Base-by-base conservation (phyloP, 2,113 vertebrate genomes). In the Leptodactylus fuscus region DNA sequence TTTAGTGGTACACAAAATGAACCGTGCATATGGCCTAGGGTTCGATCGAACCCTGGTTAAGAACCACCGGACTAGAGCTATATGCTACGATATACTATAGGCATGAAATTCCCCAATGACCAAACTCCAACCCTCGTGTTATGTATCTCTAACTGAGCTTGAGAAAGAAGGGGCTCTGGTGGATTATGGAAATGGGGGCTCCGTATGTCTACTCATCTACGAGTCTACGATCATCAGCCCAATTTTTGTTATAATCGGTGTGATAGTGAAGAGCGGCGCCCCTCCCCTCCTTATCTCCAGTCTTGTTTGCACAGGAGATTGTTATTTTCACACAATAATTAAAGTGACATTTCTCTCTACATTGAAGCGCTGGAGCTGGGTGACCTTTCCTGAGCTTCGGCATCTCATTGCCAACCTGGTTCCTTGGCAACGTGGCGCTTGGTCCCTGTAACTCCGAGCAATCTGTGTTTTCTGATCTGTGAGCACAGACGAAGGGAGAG, bases 261-360 rank as follows among this genome's bases (percentile, higher is more conserved):
- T 44, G 41, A 69, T 22, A 4, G 32, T 22, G 34, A 67, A 34
- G 32, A 22, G 27, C 29, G 15, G 27, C 62, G 29, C 62, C 15
- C 16, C 29, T 18, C 18, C 62, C 15, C 38, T 48, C n/a, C 11
- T 49, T 75, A 49, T 49, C 73, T 49, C 44, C 73, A 10, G 22
- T 62, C 53, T 44, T 62, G 77, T 80, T 80, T 80, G 77, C 77
- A 80, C 77, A 80, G 13, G 53, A 41, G 53, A 80, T 80, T 80
- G 77, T 80, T 62, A 58, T 44, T 41, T 58, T 24, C 77, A 62
- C 53, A 20, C 41, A n/a, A 38, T 81, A 70, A 86, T 86, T 80
- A 73, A 86, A 86, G 60, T 86, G 49, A 81, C 84, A 81, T 85
- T 85, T 55, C 36, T 73, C 38, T 48, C 77, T 58, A 65, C 32